Base-by-base conservation (phyloP, 2,797 vertebrate species). In the Erithacus rubecula region DNA sequence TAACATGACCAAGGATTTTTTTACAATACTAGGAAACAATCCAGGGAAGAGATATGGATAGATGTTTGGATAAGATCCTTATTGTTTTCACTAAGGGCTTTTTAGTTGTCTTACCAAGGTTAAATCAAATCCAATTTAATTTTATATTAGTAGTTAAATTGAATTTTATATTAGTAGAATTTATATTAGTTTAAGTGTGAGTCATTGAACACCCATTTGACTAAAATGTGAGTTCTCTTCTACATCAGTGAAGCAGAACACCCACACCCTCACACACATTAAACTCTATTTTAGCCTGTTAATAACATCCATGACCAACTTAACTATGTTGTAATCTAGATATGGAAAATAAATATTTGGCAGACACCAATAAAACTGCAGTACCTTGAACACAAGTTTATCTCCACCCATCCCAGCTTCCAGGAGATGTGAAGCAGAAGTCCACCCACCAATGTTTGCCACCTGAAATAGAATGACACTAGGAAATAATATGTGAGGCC, bases 371-470 rank as follows among this genome's bases (percentile, higher is more conserved):
- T 83, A 85, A 63, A 11, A 13, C 27, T 41, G 26, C n/a, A 36
- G 78, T 98, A 99, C 99, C 99, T 99, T 96, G 97, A 97, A 94
- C 98, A 97, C 86, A 96, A 97, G 93, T 96, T 98, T 92, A 99
- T 98, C 95, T 99, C 99, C 90, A 99, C 98, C 99, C 98, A 99
- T 83, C 99, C 99, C 72, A 99, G 96, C 87, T 98, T 99, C 97
- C 98, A 98, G 20, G 96, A 98, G 55, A 98, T 60, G 3, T 99
- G 98, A 58, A 99, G 99, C 87, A 99, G 95, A 74, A 98, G 75
- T 30, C 98, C 98, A 27, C 99, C 99, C 62, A 99, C 96, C 46
- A 98, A 94, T 0, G 98, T 99, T 97, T 99, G 99, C 99, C 99
- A 99, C 97, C 99, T 99, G 96, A 44, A 96, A 97, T 1, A 53